Base-by-base conservation (phyloP, 2,797 vertebrate species). In the Hypotaenidia okinawae region DNA sequence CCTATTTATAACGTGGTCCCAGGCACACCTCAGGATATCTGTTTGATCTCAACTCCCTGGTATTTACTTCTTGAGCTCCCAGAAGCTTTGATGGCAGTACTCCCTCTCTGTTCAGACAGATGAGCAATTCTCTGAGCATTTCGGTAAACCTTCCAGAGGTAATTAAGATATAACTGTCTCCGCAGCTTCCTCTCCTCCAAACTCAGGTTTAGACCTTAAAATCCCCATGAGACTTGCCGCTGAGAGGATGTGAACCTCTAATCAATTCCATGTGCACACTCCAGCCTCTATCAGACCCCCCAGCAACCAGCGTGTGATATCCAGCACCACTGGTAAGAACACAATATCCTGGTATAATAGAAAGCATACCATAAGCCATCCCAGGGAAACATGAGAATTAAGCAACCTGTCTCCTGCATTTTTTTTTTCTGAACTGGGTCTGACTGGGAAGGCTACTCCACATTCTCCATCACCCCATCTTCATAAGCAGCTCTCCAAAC, bases 81-180 rank as follows among this genome's bases (percentile, higher is more conserved):
- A 76, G 43, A 13, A 49, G 55, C 73, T 93, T 78, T 90, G 37
- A 84, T 69, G 51, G 43, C 37, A 27, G 14, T 61, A 8, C 30
- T 88, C 51, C 54, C 41, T 45, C 91, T 91, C 67, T 90, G 39
- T 76, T 88, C 59, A 90, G 77, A 84, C 6, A 4, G 57, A 73
- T 89, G 91, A 96, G 80, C 83, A 94, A 94, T 84, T 73, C 85
- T 57, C 16, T 0, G 1, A 88, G 54, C 21, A 87, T 79, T 90
- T 74, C 28, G 62, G 47, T 84, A 87, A 95, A 79, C 55, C 51
- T 89, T 79, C 39, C 80, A 73, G 63, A 87, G 49, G 77, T 87
- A 84, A 83, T 84, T 91, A 88, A 91, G 80, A 84, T 84, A 90
- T 5, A 76, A 32, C 67, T 93, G 87, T 93, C 93, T 95, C 90